Conservation (phyloP, 1,140 invertebrate species). For the Drosophila persimilis region DNA sequence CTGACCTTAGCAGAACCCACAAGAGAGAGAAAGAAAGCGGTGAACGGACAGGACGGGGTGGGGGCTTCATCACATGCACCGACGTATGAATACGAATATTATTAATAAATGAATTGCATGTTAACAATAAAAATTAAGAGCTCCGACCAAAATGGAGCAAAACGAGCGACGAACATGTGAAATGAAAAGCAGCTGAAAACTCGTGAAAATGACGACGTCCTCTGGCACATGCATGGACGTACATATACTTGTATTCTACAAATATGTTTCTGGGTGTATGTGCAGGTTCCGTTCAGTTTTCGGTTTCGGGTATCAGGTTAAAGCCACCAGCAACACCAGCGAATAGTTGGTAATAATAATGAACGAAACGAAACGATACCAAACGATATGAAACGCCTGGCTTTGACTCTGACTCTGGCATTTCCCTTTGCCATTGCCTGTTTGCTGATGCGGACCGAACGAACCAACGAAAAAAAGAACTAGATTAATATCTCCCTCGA, state of each 20-base stretch:
- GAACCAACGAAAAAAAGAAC: constrained; percentile 22
- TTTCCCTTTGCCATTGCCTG: constrained; percentile 29
- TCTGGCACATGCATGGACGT: background rate
- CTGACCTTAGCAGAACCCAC: background rate
- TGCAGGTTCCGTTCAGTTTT: constrained; percentile 67
- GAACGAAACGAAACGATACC: constrained; percentile 49
- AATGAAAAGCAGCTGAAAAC: constrained; percentile 75
- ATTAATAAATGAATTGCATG: constrained; percentile 81
- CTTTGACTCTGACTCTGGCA: constrained; percentile 29
- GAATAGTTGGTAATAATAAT: constrained; percentile 80
- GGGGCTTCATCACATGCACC: constrained; percentile 40
- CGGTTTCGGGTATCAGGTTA: constrained; percentile 73
- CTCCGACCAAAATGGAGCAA: constrained; percentile 50
- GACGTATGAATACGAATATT: constrained; percentile 74
- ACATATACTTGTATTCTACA: background rate
- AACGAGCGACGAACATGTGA: constrained; percentile 41
- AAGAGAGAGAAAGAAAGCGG: background rate
- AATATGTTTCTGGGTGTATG: constrained; percentile 1
- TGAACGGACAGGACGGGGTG: background rate
- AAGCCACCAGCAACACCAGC: constrained; percentile 55
- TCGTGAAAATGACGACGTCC: constrained; percentile 52
- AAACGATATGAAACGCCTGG: constrained; percentile 58
- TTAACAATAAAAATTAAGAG: constrained; percentile 79
- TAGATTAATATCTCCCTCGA: constrained; percentile 80
- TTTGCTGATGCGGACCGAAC: constrained; percentile 28